Percentiles rank a stretch among this genome's conserved stretches.
phyloP scores from a whole-genome alignment of 1,140 invertebrate genomes.

The Bombus ignitus region DNA sequence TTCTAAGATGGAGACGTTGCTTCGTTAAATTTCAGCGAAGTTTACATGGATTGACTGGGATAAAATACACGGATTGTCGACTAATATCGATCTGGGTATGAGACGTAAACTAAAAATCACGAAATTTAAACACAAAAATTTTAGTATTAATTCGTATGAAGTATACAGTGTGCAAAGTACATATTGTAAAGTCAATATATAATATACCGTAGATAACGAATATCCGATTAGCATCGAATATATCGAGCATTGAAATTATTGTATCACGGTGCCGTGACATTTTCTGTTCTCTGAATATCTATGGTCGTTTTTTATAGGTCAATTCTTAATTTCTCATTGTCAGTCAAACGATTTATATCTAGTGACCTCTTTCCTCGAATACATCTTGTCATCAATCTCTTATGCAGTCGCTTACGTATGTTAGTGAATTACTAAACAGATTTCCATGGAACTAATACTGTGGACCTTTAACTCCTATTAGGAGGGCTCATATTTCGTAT shows the following conservation, averaged over 20 bases:
- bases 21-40: background rate
- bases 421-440: background rate
- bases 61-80: no score
- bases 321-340: background rate
- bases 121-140: no score
- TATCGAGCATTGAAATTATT: background rate
- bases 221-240: no score
- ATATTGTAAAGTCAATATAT: no score
- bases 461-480: no score
- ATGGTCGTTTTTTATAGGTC: background rate
- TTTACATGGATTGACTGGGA: no score
- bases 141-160: no score
- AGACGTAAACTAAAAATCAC: no score
- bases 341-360: background rate
- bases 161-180: no score
- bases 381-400: background rate
- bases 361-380: background rate
- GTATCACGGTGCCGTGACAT: background rate
- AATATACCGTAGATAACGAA: no score
- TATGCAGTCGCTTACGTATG: background rate
- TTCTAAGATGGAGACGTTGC: background rate
- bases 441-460: background rate
- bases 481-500: no score
- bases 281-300: background rate
- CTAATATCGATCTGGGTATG: no score